Evolutionary conservation across 2,797 vertebrate species (phyloP).

Genomic region (Karalla daura): DNA sequence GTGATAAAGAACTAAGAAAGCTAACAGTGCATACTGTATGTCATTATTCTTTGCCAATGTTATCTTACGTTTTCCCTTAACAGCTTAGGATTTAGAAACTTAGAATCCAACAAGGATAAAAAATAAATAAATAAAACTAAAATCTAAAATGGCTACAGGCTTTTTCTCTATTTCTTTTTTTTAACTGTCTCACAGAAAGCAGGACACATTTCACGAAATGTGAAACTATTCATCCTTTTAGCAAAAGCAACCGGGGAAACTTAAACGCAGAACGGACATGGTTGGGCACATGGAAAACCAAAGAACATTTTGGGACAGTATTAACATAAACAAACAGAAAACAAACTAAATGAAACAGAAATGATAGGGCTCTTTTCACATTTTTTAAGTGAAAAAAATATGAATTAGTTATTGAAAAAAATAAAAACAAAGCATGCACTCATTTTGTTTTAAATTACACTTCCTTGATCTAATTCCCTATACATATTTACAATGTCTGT

Average conservation of each 20-base stretch:
- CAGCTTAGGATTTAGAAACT: conserved; percentile 18
- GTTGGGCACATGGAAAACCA: conserved; percentile 44
- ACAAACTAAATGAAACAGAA: conserved; percentile 52
- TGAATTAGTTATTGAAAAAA: conserved; percentile 84
- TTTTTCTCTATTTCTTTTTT: conserved; percentile 9
- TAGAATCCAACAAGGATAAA: conserved; percentile 6
- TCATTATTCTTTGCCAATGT: conserved; percentile 9
- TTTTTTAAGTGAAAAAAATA: conserved; percentile 75
- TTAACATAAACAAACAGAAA: conserved; percentile 47
- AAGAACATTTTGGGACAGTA: conserved; percentile 40
- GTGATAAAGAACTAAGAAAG: conserved; percentile 9
- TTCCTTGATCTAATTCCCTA: conserved; percentile 89
- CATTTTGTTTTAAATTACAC: conserved; percentile 86
- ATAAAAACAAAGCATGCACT: conserved; percentile 95
- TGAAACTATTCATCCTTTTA: conserved; percentile 86
- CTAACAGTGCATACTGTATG: conserved; percentile 8
- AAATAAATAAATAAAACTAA: neutral
- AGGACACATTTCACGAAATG: conserved; percentile 20
- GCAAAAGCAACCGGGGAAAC: conserved; percentile 83
- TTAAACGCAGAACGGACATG: conserved; percentile 29
- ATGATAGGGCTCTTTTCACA: conserved; percentile 79
- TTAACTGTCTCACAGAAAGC: conserved; percentile 30
- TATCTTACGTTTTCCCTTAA: conserved; percentile 18
- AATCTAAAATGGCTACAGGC: conserved; percentile 3
- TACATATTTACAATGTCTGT: conserved; percentile 93